phyloP scores from a whole-genome alignment of 2,113 vertebrate genomes.

The Pseudorhombus dupliciocellatus region DNA sequence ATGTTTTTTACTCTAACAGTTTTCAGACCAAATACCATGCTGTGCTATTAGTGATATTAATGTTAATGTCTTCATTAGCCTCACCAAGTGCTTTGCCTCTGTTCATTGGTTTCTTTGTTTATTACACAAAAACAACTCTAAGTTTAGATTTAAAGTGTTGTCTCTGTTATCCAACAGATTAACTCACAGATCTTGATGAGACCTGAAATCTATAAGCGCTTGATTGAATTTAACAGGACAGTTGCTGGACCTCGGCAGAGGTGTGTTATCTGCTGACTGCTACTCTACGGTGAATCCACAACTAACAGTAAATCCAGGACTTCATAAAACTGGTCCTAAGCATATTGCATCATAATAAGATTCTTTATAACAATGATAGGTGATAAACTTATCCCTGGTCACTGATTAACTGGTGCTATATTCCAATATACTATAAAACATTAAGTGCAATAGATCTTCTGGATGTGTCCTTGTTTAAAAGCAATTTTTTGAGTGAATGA shows the following conservation, averaged over 20 bases:
- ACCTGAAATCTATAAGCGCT: no score
- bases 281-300: neutral
- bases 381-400: slow-evolving; percentile 8
- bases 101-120: no score
- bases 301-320: neutral
- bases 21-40: neutral
- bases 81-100: no score
- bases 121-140: no score
- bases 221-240: no score
- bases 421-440: neutral
- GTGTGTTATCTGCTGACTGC: no score
- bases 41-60: no score
- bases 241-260: no score
- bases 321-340: neutral
- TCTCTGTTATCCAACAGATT: no score
- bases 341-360: slow-evolving; percentile 1
- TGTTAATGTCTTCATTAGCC: neutral
- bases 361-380: neutral
- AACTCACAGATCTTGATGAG: no score
- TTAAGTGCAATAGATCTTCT: neutral
- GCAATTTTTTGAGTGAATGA: neutral
- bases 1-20: no score
- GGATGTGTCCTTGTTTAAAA: neutral
- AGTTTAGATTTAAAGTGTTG: no score
- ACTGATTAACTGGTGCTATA: slow-evolving; percentile 28